Evolutionary conservation across 1,140 invertebrate species (phyloP).

Genomic region (Pachypeltis micranthus): DNA sequence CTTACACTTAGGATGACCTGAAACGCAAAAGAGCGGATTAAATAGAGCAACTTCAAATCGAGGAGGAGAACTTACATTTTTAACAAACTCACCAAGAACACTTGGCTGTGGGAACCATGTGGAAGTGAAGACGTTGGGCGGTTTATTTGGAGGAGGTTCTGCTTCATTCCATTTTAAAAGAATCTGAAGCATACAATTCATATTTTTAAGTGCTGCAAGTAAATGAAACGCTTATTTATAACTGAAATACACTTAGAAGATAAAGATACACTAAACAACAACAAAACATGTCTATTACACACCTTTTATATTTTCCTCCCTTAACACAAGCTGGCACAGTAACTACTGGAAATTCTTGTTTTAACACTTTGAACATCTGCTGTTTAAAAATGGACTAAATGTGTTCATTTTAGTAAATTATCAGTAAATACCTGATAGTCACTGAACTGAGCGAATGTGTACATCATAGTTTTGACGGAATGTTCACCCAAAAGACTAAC

Average conservation of each 20-base stretch:
- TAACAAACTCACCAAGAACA: background rate
- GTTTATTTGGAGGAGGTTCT: background rate
- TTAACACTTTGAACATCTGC: no score
- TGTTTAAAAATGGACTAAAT: no score
- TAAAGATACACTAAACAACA: no score
- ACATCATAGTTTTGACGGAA: conserved; percentile 32
- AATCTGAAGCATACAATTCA: no score
- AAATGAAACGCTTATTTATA: no score
- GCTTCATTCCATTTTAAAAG: conserved; percentile 8
- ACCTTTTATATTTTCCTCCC: no score
- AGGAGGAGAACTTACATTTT: background rate
- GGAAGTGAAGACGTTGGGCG: background rate
- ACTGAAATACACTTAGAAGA: no score
- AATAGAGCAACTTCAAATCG: background rate
- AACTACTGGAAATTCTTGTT: no score
- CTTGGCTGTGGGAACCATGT: conserved; percentile 5
- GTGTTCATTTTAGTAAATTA: no score
- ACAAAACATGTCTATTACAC: no score
- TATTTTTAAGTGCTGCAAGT: no score
- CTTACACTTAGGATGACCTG: conserved; percentile 36
- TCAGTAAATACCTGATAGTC: background rate
- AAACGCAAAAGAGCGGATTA: background rate
- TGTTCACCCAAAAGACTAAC: conserved; percentile 45
- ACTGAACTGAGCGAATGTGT: background rate
- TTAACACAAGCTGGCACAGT: no score